phyloP scores from a whole-genome alignment of 2,888 invertebrate species.

The Mimumesa dahlbomi region DNA sequence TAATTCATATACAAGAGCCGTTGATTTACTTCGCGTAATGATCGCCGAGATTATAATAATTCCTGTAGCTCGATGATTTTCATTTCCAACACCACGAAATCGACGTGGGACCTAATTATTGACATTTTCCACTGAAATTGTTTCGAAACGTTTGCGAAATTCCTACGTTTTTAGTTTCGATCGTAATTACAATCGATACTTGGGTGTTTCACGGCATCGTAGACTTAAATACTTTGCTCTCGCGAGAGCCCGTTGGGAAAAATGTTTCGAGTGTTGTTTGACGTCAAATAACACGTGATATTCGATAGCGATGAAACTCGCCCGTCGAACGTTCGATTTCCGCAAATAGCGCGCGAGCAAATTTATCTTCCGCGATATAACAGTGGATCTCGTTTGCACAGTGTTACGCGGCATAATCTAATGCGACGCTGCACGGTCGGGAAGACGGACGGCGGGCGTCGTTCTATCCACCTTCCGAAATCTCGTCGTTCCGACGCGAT shows the following conservation, averaged over 20 bases:
- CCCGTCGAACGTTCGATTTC: not conserved
- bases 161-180: too few species aligned
- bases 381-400: constrained; percentile 22
- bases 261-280: too few species aligned
- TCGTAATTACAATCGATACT: too few species aligned
- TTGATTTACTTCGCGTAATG: not conserved
- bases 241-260: too few species aligned
- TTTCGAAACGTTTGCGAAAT: too few species aligned
- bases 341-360: not conserved
- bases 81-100: not conserved
- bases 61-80: not conserved
- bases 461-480: constrained; percentile 14
- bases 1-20: not conserved
- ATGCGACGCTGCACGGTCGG: constrained; percentile 12
- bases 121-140: too few species aligned
- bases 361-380: constrained; percentile 6
- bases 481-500: constrained; percentile 20
- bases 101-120: too few species aligned
- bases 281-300: too few species aligned
- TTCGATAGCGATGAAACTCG: too few species aligned
- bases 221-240: too few species aligned
- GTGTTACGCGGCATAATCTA: constrained; percentile 27
- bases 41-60: not conserved
- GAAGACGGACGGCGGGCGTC: constrained; percentile 25
- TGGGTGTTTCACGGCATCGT: too few species aligned